These are phyloP conservation scores for Phoxinus dragarum DNA, from an alignment of 2,797 vertebrate species.

Conservation along the genomic window DNA sequence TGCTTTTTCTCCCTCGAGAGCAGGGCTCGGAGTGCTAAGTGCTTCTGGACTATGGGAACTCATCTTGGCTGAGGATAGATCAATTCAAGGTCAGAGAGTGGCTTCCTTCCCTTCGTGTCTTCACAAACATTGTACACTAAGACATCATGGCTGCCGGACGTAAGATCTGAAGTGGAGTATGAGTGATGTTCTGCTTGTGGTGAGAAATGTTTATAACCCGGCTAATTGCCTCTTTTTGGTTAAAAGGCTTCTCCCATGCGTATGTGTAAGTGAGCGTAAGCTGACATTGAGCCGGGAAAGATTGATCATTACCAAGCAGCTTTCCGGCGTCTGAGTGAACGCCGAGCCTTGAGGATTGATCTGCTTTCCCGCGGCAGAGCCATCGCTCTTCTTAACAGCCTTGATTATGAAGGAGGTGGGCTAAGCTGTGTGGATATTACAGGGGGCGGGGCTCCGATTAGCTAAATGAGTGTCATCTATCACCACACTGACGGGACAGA, in stretches of 20 bases:
- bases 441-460: slow-evolving; percentile 42
- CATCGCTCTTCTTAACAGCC: slow-evolving; percentile 64
- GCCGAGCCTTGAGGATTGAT: slow-evolving; percentile 55
- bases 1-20: slow-evolving; percentile 52
- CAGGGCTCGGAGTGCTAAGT: slow-evolving; percentile 41
- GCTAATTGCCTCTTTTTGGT: slow-evolving; percentile 25
- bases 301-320: slow-evolving; percentile 54
- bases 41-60: slow-evolving; percentile 55
- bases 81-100: slow-evolving; percentile 55
- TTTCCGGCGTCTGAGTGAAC: slow-evolving; percentile 50
- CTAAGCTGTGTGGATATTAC: slow-evolving; percentile 56
- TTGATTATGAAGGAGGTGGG: slow-evolving; percentile 64
- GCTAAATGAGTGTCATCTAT: slow-evolving; percentile 25
- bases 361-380: slow-evolving; percentile 60
- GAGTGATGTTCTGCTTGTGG: neutral
- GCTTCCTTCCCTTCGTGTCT: slow-evolving; percentile 28
- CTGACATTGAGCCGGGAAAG: slow-evolving; percentile 39
- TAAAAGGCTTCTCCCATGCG: slow-evolving; percentile 23
- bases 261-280: slow-evolving; percentile 34
- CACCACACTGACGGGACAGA: slow-evolving; percentile 25
- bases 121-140: slow-evolving; percentile 7
- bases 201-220: slow-evolving; percentile 15
- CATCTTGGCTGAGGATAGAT: slow-evolving; percentile 11
- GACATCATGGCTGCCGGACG: neutral
- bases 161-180: slow-evolving; percentile 1